Percentiles rank a stretch among this genome's conserved stretches.
phyloP scores from a whole-genome alignment of 1,140 invertebrate genomes.

The Coenobita brevimanus region DNA sequence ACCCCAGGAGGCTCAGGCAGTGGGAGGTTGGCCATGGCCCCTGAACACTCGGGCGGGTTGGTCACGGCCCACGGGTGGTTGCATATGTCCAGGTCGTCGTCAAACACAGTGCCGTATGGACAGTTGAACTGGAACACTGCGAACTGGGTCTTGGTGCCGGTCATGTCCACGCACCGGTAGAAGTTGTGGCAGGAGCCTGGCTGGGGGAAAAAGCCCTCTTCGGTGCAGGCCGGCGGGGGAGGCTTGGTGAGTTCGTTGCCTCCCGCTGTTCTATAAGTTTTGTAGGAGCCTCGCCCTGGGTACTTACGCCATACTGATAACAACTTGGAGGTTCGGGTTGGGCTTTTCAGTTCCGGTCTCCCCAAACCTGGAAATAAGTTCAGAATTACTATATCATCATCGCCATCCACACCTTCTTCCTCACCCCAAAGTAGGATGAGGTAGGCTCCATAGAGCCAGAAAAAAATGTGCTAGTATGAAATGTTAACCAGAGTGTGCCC shows the following conservation, averaged over 20 bases:
- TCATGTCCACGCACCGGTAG: conserved; percentile 81
- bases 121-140: conserved; percentile 75
- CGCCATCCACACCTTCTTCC: no score
- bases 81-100: conserved; percentile 72
- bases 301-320: conserved; percentile 12
- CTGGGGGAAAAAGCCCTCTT: conserved; percentile 81
- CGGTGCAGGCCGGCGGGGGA: conserved; percentile 72
- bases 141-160: conserved; percentile 76
- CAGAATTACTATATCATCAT: no score
- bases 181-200: conserved; percentile 81
- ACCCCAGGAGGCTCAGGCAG: conserved; percentile 28
- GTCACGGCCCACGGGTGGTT: conserved; percentile 61
- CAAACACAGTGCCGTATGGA: conserved; percentile 73
- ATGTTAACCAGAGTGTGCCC: no score
- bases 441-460: no score
- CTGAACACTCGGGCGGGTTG: conserved; percentile 57
- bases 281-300: conserved; percentile 27
- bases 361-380: no score
- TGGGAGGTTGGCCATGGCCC: conserved; percentile 14
- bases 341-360: background rate
- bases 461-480: no score
- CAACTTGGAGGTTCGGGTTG: conserved; percentile 12
- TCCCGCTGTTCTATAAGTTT: background rate
- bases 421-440: no score
- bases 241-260: conserved; percentile 22